Conservation (phyloP, 2,113 vertebrate genomes). For the Neodontobutis hainanensis region DNA sequence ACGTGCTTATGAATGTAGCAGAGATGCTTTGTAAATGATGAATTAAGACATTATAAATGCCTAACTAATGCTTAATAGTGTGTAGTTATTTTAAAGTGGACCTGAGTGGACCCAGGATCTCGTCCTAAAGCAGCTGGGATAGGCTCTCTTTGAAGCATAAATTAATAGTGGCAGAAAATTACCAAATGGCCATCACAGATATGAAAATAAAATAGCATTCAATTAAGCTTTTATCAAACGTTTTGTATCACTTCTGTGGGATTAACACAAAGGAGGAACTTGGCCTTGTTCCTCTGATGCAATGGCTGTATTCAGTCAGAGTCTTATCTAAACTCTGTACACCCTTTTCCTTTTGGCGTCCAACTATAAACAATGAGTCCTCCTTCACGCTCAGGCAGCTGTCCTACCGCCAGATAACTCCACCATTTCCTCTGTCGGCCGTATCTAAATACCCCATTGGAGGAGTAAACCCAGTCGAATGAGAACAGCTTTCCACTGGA, state of each 20-base stretch:
- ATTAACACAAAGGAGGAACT: conserved; percentile 46
- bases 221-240: no score
- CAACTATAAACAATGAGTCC: conserved; percentile 60
- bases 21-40: no score
- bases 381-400: conserved; percentile 28
- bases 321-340: conserved; percentile 60
- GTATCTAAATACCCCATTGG: conserved; percentile 71
- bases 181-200: no score
- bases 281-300: conserved; percentile 23
- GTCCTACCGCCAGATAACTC: conserved; percentile 43
- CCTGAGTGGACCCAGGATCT: no score
- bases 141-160: no score
- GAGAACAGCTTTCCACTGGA: conserved; percentile 27
- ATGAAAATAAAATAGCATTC: no score
- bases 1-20: no score
- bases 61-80: no score
- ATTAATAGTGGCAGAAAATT: no score
- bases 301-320: conserved; percentile 7
- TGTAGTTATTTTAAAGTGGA: no score
- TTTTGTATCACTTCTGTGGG: conserved; percentile 6
- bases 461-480: conserved; percentile 37
- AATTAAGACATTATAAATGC: no score
- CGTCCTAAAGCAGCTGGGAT: no score
- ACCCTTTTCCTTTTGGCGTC: conserved; percentile 69
- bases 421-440: conserved; percentile 55